Evolutionary conservation across 2,888 invertebrate species (phyloP), one percentile per base, ranked within the genome.

Genomic region (Heliconius hortense): DNA sequence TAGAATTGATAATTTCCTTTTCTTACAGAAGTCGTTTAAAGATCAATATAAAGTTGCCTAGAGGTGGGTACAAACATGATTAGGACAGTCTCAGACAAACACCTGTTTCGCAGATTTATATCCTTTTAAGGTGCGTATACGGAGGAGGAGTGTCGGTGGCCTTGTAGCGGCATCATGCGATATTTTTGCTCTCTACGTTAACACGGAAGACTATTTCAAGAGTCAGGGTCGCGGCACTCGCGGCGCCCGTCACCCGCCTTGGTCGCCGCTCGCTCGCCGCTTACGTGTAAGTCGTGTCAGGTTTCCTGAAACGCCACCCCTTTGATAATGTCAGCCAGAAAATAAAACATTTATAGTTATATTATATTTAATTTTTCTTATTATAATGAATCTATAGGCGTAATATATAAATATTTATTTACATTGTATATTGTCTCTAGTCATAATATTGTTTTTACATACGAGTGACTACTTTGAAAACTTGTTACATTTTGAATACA

Each of bases 161-260:
- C 92, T 92, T 90, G 86, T 71, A 82, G 83, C 89, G 85, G 88
- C 90, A 91, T 92, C 91, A 91, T 91, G 89, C 92, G 91, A 92
- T 93, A 94, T 93, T 93, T 94, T 92, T 88, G 91, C 91, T 89
- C 88, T 89, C 88, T 83, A 83, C 89, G 88, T 89, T 91, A 91
- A 93, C 89, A 91, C 94, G 94, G 94, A 94, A 93, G 94, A 93
- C 94, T 94, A 94, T 94, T 94, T 94, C 93, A 94, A 93, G 94
- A 93, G 93, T 93, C 93, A 94, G 92, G 93, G 94, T 87, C 93
- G 83, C 31, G 31, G 31, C 88, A 60, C 24, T 70, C 35, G 70
- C 71, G 59, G 87, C 88, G 87, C 90, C 88, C 88, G 86, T 80
- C 87, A 86, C 87, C 84, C 82, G 81, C 81, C 80, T 79, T 79